Conservation (phyloP, 2,888 invertebrate species). For the Phengaris alcon region DNA sequence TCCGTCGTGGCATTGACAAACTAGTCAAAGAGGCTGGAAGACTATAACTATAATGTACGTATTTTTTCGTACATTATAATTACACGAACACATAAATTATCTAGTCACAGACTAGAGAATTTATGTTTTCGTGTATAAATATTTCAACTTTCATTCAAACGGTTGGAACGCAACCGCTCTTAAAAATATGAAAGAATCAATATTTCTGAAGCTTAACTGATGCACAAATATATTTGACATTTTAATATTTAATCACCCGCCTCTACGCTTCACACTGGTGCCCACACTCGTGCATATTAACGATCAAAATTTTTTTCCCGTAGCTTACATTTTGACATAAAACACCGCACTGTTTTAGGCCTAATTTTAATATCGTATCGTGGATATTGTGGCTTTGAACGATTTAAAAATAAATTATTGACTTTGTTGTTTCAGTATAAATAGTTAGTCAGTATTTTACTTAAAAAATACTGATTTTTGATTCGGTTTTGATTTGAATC, state of each 20-base stretch:
- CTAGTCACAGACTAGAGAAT: conserved; percentile 12
- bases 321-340: neutral
- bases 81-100: no score
- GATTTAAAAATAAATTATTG: no score
- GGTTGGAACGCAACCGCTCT: neutral
- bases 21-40: no score
- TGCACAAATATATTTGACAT: conserved; percentile 16
- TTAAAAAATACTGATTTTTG: no score
- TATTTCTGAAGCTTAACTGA: neutral
- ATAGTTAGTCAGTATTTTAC: no score
- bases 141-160: neutral
- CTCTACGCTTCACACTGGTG: conserved; percentile 12
- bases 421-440: no score
- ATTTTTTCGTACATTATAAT: no score
- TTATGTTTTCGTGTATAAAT: neutral
- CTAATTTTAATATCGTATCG: neutral
- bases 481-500: no score
- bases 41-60: no score
- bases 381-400: neutral
- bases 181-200: conserved; percentile 17
- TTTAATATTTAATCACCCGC: conserved; percentile 16
- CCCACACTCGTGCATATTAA: conserved; percentile 6
- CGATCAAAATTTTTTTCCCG: conserved; percentile 1
- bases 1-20: no score
- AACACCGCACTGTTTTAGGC: neutral